Percentiles rank a stretch among this genome's conserved stretches.
Conservation (phyloP, 1,140 invertebrate genomes). For the Maniola jurtina region DNA sequence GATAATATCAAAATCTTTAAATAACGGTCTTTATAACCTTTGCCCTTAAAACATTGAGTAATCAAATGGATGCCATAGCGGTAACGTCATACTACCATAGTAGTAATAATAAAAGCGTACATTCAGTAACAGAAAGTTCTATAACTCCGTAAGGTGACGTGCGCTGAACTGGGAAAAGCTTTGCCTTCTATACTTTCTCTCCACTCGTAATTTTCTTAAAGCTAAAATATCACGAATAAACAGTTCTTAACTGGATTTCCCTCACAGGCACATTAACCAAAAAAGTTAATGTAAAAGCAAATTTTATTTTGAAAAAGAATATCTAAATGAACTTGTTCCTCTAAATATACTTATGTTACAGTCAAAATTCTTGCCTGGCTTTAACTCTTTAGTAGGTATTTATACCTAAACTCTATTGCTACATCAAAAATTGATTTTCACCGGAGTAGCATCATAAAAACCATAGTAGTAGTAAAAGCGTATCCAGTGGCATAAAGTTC, state of each 20-base stretch:
- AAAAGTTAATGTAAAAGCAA: background rate
- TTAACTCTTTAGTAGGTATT: too few species aligned
- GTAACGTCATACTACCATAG: too few species aligned
- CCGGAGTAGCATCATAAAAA: too few species aligned
- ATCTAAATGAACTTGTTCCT: too few species aligned
- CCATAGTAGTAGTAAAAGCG: background rate
- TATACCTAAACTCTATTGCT: too few species aligned
- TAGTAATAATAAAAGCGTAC: background rate
- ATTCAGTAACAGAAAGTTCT: background rate
- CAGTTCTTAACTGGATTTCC: constrained; percentile 14
- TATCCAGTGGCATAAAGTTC: constrained; percentile 2
- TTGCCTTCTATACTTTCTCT: constrained; percentile 33
- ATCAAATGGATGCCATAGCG: too few species aligned
- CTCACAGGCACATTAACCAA: background rate
- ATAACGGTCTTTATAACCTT: too few species aligned
- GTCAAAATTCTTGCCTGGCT: too few species aligned
- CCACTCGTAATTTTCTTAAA: constrained; percentile 30
- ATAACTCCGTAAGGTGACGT: constrained; percentile 24
- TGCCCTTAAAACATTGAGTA: too few species aligned
- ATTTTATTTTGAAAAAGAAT: background rate
- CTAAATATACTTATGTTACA: background rate
- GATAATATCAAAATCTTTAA: too few species aligned
- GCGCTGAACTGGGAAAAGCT: constrained; percentile 33
- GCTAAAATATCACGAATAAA: constrained; percentile 31
- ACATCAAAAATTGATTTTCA: too few species aligned